Evolutionary conservation across 1,140 invertebrate species (phyloP).

Genomic region (Varroa destructor): DNA sequence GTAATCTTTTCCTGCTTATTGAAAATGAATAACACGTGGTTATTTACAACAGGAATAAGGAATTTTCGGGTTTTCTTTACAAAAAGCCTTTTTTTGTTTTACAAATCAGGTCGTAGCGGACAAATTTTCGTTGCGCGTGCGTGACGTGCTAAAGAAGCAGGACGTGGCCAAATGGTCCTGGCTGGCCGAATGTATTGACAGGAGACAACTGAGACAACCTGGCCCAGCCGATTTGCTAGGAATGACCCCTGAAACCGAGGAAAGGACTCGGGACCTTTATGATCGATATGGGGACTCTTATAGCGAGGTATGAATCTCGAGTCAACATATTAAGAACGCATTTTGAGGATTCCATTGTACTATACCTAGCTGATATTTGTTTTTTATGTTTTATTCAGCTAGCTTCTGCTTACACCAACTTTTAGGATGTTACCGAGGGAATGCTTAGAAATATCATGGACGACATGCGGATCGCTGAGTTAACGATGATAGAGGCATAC

Average conservation of each 20-base stretch:
- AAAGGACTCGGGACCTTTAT: not conserved
- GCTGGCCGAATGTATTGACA: slow-evolving; percentile 12
- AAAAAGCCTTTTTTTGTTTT: not conserved
- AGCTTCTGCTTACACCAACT: not conserved
- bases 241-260: not conserved
- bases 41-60: not conserved
- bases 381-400: not conserved
- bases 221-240: slow-evolving; percentile 9
- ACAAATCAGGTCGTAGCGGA: no score
- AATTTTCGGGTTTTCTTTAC: not conserved
- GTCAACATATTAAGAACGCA: not conserved
- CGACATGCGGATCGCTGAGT: not conserved
- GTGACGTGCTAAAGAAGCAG: no score
- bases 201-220: not conserved
- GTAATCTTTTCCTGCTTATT: not conserved
- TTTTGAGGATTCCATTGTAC: not conserved
- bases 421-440: not conserved
- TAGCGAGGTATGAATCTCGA: not conserved
- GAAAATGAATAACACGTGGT: not conserved
- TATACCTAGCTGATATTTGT: not conserved
- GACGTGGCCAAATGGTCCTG: not conserved
- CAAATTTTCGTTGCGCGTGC: no score
- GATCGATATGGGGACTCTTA: slow-evolving; percentile 21
- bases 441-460: slow-evolving; percentile 27
- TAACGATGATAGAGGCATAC: not conserved